These are phyloP conservation scores for Seladonia tumulorum DNA, from an alignment of 2,888 invertebrate genomes.

Conservation along the genomic window DNA sequence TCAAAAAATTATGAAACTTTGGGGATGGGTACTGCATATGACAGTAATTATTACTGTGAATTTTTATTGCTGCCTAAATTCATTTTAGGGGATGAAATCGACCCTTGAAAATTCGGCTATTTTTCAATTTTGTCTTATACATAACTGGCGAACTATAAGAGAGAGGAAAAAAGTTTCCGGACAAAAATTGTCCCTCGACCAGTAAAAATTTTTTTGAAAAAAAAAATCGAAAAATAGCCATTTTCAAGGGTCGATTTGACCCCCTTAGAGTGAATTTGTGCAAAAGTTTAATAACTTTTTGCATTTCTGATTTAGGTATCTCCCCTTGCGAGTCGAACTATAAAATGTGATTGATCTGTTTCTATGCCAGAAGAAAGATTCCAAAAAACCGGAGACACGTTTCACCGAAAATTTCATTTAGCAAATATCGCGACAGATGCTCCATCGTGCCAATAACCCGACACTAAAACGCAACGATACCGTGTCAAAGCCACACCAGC, in stretches of 20 bases:
- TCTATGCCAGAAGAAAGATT: neutral
- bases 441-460: neutral
- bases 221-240: neutral
- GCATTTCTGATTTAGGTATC: too few species aligned
- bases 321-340: too few species aligned
- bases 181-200: too few species aligned
- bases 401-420: neutral
- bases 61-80: neutral
- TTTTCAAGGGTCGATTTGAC: neutral
- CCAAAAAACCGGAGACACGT: neutral
- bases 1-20: neutral
- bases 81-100: too few species aligned
- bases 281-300: too few species aligned
- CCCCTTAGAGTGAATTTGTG: too few species aligned
- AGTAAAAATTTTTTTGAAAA: too few species aligned
- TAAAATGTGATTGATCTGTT: neutral
- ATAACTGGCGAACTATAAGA: too few species aligned
- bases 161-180: neutral
- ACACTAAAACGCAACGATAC: neutral
- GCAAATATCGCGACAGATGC: neutral
- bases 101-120: neutral
- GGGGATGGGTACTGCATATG: too few species aligned
- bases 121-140: neutral
- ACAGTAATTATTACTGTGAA: neutral
- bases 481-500: conserved; percentile 11